These are phyloP conservation scores for Dendrocopos noguchii DNA, from an alignment of 2,113 vertebrate species.

Conservation along the genomic window DNA sequence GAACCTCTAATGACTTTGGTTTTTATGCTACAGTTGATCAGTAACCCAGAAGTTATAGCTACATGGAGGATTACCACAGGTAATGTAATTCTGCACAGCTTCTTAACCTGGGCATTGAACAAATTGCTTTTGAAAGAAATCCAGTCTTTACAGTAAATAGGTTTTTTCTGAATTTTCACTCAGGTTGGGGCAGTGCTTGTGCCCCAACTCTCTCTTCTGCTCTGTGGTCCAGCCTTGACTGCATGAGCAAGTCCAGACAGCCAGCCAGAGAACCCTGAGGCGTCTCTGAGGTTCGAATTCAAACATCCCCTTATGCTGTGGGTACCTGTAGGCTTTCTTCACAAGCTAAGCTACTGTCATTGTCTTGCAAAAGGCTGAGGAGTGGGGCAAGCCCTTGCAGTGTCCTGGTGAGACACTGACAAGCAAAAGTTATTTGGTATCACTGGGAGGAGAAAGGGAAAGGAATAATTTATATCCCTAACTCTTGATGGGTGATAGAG, in stretches of 20 bases:
- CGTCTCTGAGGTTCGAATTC: background rate
- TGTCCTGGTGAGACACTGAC: background rate
- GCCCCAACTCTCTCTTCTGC: background rate
- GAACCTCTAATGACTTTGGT: background rate
- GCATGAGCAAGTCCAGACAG: background rate
- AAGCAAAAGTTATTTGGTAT: background rate
- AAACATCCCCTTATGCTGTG: background rate
- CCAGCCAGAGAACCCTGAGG: background rate
- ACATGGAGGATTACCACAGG: background rate
- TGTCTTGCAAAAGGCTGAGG: background rate
- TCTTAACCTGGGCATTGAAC: background rate
- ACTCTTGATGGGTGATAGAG: background rate
- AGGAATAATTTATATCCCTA: background rate
- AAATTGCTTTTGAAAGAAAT: background rate
- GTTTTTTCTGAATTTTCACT: background rate
- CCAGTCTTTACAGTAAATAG: background rate
- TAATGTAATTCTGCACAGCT: background rate
- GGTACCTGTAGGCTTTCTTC: background rate
- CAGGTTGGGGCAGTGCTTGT: background rate
- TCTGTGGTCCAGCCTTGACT: background rate
- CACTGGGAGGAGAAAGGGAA: background rate
- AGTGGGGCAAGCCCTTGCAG: background rate
- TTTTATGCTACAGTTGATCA: background rate
- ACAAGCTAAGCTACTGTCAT: rapidly evolving
- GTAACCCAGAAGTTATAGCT: background rate